phyloP scores from a whole-genome alignment of 30 jellyfish, hydroid and myxozoan genomes.

The Mastigias papua region DNA sequence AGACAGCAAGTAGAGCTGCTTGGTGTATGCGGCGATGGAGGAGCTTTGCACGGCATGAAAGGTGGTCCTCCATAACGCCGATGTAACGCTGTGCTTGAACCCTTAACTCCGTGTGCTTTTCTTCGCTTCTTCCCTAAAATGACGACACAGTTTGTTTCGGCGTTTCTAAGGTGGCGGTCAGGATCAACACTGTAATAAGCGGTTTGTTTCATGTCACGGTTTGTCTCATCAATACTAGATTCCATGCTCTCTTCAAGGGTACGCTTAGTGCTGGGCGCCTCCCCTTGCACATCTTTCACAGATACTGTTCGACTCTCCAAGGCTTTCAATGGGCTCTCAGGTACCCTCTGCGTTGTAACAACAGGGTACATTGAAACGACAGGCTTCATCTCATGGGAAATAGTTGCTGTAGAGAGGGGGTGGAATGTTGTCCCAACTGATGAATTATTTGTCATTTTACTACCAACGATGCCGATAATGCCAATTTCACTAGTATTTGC shows the following conservation, averaged over 20 bases:
- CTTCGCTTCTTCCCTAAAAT: slow-evolving; percentile 56
- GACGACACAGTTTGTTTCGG: slow-evolving; percentile 62
- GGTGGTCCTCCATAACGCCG: slow-evolving; percentile 97
- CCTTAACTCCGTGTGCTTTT: slow-evolving; percentile 11
- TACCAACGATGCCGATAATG: not conserved
- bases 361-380: not conserved
- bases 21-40: slow-evolving; percentile 90
- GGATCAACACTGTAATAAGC: slow-evolving; percentile 44
- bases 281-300: not conserved
- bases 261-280: not conserved
- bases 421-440: not conserved
- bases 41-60: slow-evolving; percentile 83
- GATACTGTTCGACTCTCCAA: not conserved
- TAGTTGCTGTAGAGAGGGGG: not conserved
- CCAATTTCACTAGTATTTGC: slow-evolving; percentile 1
- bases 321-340: not conserved
- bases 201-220: not conserved
- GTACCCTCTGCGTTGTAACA: not conserved
- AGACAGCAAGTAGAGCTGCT: slow-evolving; percentile 90
- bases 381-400: not conserved
- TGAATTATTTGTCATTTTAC: not conserved
- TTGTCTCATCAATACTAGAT: not conserved
- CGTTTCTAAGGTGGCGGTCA: slow-evolving; percentile 28
- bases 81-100: slow-evolving; percentile 19
- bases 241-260: not conserved